A percentile compares a stretch with the other conserved stretches of the same genome.
Conservation (phyloP, 2,113 vertebrate species). For the Rhombomys opimus region DNA sequence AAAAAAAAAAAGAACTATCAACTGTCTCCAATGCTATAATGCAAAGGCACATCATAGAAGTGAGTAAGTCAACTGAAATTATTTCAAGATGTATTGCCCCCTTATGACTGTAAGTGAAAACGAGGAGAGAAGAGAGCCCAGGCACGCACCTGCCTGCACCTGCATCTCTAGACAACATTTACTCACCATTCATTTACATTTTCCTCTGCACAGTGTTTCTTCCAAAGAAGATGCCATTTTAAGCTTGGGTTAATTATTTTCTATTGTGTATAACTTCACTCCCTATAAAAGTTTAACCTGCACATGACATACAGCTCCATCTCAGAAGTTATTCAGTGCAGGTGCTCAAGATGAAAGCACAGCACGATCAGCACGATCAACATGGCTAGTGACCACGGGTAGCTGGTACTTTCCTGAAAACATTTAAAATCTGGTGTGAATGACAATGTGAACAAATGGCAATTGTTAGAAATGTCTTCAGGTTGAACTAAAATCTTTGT, state of each 20-base stretch:
- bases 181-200: not conserved
- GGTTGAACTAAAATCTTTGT: not conserved
- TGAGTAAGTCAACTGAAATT: slow-evolving; percentile 13
- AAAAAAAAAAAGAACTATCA: not conserved
- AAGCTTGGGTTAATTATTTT: slow-evolving; percentile 4
- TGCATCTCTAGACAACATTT: not conserved
- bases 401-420: not conserved
- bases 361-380: not conserved
- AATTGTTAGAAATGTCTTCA: slow-evolving; percentile 7
- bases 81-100: not conserved
- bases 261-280: not conserved
- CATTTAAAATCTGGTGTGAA: slow-evolving; percentile 46
- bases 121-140: not conserved
- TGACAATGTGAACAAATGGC: not conserved
- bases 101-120: slow-evolving; percentile 20
- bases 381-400: not conserved
- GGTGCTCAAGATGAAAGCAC: slow-evolving; percentile 9
- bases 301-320: not conserved
- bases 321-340: not conserved
- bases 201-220: slow-evolving; percentile 27
- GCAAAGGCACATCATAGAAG: not conserved
- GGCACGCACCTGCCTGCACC: not conserved
- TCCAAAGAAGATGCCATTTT: not conserved
- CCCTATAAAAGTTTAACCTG: not conserved
- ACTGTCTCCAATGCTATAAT: not conserved